Base-by-base conservation (phyloP, 2,797 vertebrate genomes). In the Rhincodon typus region DNA sequence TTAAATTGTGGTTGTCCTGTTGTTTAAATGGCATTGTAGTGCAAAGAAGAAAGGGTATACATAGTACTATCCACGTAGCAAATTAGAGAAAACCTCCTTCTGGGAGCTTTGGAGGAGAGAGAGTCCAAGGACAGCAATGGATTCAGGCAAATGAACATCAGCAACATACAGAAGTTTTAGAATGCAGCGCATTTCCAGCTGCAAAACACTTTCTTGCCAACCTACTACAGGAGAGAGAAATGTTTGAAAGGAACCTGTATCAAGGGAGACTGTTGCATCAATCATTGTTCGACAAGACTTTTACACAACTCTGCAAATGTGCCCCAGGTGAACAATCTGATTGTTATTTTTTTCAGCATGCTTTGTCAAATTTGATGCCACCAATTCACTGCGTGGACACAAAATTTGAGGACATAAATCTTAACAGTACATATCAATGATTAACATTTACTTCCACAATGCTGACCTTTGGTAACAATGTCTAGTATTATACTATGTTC, bases 251-350 rank as follows among this genome's bases (percentile, higher is more conserved):
- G 0, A 82, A 82, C 79, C 79, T 82, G 79, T 38, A 82, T 15
- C 38, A n/a, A 82, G 79, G 79, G 79, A 82, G 79, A 42, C 79
- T 82, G 79, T 42, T 82, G n/a, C 79, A 82, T 82, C 79, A 82
- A 82, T 82, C 79, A 82, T 38, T 82, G 79, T 82, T 74, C 42
- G 79, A 82, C 79, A 82, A 82, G 79, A 82, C 38, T 82, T 6
- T 42, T 82, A 42, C n/a, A 42, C 79, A 82, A 82, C 79, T 82
- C 79, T 82, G 38, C 79, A 82, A 82, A 82, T 82, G n/a, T n/a
- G n/a, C n/a, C n/a, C n/a, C n/a, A n/a, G n/a, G 79, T 82, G 79
- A 82, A 42, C 21, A 38, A 42, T 82, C 79, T 38, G 42, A 82
- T 82, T n/a, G 79, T 82, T 82, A 82, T 82, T 82, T 82, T 82